Percentiles rank a stretch among this genome's conserved stretches.
Evolutionary conservation across 2,797 vertebrate species (phyloP).

Genomic region (Peromyscus nudipes): DNA sequence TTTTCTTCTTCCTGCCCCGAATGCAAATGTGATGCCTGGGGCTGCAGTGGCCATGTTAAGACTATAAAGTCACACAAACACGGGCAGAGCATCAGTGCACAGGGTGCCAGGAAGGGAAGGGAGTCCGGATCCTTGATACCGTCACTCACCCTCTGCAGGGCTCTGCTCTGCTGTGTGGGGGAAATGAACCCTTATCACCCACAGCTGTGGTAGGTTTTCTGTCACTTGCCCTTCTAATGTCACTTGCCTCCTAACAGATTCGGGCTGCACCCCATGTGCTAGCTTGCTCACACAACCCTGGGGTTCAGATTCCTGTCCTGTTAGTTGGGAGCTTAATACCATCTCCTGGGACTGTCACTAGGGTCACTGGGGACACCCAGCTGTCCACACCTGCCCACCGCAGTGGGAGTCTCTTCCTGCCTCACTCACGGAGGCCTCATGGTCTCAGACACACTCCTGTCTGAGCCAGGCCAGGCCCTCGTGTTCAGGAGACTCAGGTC

Average conservation of each 20-base stretch:
- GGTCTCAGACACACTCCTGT: background rate
- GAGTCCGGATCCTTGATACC: background rate
- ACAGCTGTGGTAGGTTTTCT: conserved; percentile 1
- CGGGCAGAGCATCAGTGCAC: background rate
- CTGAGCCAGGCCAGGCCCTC: background rate
- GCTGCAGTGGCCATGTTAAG: background rate
- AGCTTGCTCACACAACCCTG: background rate
- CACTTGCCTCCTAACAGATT: background rate
- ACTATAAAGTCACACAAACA: background rate
- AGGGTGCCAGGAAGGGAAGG: background rate
- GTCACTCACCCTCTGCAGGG: background rate
- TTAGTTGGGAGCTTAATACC: background rate
- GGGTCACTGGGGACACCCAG: background rate
- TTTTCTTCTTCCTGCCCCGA: conserved; percentile 5
- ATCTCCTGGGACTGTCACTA: background rate
- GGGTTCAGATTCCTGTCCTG: background rate
- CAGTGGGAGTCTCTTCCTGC: background rate
- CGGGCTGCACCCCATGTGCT: background rate
- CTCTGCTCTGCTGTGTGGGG: conserved; percentile 21
- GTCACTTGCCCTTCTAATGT: background rate
- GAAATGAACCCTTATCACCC: background rate
- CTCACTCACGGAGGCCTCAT: background rate
- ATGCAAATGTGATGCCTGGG: conserved; percentile 29
- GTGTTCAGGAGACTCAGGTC: background rate
- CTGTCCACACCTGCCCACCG: background rate